These are phyloP conservation scores for Triops cancriformis DNA, from an alignment of 1,140 invertebrate species.

Conservation along the genomic window DNA sequence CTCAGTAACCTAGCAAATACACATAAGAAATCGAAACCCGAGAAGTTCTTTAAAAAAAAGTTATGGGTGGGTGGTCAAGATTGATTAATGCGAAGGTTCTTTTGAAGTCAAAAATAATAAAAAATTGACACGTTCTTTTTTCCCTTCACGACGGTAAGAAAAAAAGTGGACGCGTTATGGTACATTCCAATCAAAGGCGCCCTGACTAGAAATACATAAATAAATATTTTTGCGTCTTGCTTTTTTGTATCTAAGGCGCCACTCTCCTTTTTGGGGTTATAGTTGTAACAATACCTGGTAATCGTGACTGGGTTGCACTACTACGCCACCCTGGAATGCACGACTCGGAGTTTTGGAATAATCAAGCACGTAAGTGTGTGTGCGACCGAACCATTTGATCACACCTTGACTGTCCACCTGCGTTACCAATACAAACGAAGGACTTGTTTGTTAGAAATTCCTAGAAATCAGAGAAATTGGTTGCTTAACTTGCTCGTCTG, in stretches of 20 bases:
- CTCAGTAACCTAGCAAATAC: not conserved
- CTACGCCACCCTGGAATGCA: conserved; percentile 3
- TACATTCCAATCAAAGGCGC: too few relatives aligned
- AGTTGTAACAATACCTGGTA: not conserved
- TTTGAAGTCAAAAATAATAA: not conserved
- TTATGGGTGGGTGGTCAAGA: not conserved
- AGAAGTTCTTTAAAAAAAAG: not conserved
- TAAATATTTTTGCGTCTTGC: too few relatives aligned
- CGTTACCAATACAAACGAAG: not conserved
- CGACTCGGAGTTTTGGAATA: not conserved
- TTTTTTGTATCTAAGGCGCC: too few relatives aligned
- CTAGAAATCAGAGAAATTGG: not conserved
- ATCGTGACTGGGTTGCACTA: not conserved
- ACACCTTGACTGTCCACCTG: not conserved
- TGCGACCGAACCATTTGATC: not conserved
- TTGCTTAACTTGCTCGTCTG: not conserved
- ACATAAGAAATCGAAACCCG: not conserved
- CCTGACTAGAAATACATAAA: too few relatives aligned
- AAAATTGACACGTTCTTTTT: not conserved
- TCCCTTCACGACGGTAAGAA: not conserved
- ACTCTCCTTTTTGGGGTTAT: not conserved
- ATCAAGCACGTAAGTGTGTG: not conserved
- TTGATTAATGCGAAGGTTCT: not conserved
- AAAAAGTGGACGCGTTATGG: too few relatives aligned
- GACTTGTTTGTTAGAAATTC: not conserved